Evolutionary conservation across 2,888 invertebrate genomes (phyloP).

Genomic region (Ormyrus labotus): DNA sequence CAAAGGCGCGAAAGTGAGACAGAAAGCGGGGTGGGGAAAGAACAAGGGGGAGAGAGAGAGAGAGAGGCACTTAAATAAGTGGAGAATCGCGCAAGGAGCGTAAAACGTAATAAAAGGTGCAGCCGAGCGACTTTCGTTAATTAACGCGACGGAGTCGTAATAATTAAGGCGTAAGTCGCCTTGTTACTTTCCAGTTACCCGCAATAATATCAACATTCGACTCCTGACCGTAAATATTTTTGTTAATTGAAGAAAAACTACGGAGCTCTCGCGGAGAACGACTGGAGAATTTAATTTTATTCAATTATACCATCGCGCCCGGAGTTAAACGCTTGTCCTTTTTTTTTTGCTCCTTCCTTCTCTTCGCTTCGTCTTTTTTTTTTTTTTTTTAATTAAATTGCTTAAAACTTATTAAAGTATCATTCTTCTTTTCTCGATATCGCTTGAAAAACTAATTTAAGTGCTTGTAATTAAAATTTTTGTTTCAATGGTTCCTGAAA

Average conservation of each 20-base stretch:
- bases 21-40: not conserved
- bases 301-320: constrained; percentile 46
- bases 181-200: constrained; percentile 50
- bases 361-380: not conserved
- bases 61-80: constrained; percentile 33
- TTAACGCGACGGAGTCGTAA: constrained; percentile 52
- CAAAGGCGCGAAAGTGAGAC: constrained; percentile 22
- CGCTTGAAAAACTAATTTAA: constrained; percentile 39
- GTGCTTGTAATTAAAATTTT: constrained; percentile 40
- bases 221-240: constrained; percentile 43
- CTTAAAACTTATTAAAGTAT: constrained; percentile 43
- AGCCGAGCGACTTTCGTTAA: constrained; percentile 50
- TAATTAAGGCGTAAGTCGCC: constrained; percentile 52
- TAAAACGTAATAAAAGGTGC: constrained; percentile 45
- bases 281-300: constrained; percentile 54
- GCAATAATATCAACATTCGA: constrained; percentile 42
- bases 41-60: not conserved
- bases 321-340: constrained; percentile 24
- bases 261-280: constrained; percentile 6
- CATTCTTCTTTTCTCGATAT: constrained; percentile 11
- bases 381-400: constrained; percentile 46
- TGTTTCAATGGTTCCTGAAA: constrained; percentile 6
- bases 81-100: constrained; percentile 27
- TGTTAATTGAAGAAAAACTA: constrained; percentile 55
- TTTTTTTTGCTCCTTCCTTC: constrained; percentile 11